Conservation (phyloP, 2,797 vertebrate genomes). For the Brachyalestes nurse region DNA sequence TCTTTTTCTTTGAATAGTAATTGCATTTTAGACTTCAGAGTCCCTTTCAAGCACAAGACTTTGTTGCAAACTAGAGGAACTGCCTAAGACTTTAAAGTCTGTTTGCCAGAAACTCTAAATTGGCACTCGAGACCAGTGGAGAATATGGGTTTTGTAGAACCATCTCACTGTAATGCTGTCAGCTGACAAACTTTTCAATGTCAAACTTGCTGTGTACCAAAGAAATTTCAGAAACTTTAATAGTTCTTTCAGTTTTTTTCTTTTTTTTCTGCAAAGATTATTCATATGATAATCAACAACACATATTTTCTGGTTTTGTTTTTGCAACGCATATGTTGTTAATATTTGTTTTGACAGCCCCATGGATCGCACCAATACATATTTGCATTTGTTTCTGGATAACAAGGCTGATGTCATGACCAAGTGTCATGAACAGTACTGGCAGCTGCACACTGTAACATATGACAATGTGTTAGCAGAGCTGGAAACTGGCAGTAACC, state of each 20-base stretch:
- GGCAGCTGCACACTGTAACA: background rate
- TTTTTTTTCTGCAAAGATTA: background rate
- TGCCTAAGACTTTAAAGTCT: background rate
- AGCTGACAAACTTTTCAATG: background rate
- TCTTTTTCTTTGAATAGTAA: background rate
- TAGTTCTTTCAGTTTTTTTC: background rate
- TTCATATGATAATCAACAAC: background rate
- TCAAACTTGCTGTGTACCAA: background rate
- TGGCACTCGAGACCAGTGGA: background rate
- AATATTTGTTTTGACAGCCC: background rate
- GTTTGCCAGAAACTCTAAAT: background rate
- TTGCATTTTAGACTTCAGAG: conserved; percentile 6
- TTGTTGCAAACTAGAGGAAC: background rate
- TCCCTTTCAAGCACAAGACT: background rate
- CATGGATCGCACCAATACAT: background rate
- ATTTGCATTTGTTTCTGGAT: background rate
- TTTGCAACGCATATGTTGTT: background rate
- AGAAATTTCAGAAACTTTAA: background rate
- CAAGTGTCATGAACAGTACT: background rate
- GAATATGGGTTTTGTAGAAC: background rate
- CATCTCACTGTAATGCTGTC: background rate
- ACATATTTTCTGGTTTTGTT: background rate
- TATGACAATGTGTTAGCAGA: background rate
- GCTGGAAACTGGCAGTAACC: background rate
- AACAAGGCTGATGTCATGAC: background rate